These are phyloP conservation scores for Papilio dardanus DNA, from an alignment of 1,140 invertebrate genomes.

Conservation along the genomic window DNA sequence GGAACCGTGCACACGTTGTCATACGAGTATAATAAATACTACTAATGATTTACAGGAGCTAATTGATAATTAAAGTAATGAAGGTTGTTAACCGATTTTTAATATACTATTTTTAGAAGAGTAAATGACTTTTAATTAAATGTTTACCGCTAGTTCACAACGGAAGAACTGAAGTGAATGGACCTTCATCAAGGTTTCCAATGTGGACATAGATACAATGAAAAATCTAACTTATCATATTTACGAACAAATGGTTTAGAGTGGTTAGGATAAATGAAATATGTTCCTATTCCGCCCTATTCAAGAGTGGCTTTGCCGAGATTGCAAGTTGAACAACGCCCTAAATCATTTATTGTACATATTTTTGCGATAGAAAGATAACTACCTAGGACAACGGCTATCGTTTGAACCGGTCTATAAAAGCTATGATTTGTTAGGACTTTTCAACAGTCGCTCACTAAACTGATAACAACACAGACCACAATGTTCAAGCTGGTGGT, in stretches of 20 bases:
- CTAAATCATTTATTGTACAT: conserved; percentile 65
- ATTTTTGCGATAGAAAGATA: conserved; percentile 64
- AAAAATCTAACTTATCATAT: conserved; percentile 37
- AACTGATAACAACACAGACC: conserved; percentile 73
- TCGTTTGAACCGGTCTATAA: conserved; percentile 61
- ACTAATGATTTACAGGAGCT: too few species aligned
- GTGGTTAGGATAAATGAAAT: conserved; percentile 36
- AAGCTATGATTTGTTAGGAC: conserved; percentile 54
- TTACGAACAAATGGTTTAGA: conserved; percentile 40
- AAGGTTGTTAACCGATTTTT: neutral
- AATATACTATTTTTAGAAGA: neutral
- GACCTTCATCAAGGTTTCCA: conserved; percentile 66
- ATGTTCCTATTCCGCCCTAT: conserved; percentile 47
- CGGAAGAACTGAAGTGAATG: conserved; percentile 59
- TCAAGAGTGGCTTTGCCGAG: conserved; percentile 58
- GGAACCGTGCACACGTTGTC: neutral
- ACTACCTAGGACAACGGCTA: conserved; percentile 59
- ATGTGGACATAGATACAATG: conserved; percentile 60
- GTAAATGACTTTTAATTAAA: neutral
- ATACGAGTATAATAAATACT: too few species aligned
- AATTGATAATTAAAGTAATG: neutral
- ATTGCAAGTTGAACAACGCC: conserved; percentile 60
- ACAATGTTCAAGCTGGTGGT: conserved; percentile 84
- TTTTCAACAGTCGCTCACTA: conserved; percentile 60
- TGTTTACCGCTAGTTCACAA: conserved; percentile 3